Evolutionary conservation across 37 sponge, comb jelly and placozoan genomes (phyloP).

Genomic region (Mnemiopsis leidyi): DNA sequence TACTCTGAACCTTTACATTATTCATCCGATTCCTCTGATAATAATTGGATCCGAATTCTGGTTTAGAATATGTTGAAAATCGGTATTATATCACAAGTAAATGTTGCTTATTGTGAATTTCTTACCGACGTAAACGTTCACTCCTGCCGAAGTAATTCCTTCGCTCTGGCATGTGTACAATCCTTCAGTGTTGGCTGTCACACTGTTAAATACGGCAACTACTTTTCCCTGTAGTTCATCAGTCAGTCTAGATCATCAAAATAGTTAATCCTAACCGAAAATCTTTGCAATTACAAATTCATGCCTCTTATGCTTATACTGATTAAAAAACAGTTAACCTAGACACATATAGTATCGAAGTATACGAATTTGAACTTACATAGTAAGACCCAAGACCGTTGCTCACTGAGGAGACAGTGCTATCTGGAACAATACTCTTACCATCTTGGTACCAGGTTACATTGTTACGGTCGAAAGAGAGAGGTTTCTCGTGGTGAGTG

Average conservation of each 20-base stretch:
- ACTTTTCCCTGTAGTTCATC: neutral
- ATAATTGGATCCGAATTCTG: no score
- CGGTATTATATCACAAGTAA: no score
- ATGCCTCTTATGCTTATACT: no score
- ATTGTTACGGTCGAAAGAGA: neutral
- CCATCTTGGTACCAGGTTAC: neutral
- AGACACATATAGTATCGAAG: no score
- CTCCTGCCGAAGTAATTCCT: neutral
- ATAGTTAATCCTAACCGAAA: no score
- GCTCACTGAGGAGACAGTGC: neutral
- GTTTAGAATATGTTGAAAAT: no score
- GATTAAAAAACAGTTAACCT: no score
- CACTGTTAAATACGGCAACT: neutral
- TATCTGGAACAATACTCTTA: neutral
- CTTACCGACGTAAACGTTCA: slow-evolving; percentile 28
- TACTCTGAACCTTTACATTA: no score
- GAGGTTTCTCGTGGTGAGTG: neutral
- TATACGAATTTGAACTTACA: neutral
- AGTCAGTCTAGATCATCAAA: neutral
- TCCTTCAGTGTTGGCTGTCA: neutral
- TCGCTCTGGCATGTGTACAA: neutral
- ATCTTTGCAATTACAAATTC: no score
- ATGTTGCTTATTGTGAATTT: no score
- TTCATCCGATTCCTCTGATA: no score
- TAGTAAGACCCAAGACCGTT: neutral